Conservation (phyloP, 1,140 invertebrate genomes). For the Lamellibrachia luymesi region DNA sequence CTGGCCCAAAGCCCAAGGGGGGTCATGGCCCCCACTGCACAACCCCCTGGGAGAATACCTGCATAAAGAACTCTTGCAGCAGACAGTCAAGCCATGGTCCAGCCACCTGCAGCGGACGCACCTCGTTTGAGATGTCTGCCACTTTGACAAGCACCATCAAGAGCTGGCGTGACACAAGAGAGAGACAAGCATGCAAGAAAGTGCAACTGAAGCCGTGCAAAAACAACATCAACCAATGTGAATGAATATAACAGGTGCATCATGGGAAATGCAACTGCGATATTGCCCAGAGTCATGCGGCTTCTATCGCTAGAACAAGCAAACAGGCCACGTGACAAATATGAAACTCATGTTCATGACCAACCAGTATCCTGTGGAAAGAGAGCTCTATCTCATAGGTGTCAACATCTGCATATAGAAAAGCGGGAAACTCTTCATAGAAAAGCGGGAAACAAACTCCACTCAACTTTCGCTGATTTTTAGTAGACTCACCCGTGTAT, state of each 20-base stretch:
- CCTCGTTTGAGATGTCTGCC: slow-evolving; percentile 63
- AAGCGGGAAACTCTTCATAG: no score
- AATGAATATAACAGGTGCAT: not conserved
- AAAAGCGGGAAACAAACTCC: no score
- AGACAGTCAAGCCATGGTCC: slow-evolving; percentile 59
- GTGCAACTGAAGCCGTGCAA: not conserved
- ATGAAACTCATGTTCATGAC: not conserved
- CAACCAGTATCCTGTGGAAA: not conserved
- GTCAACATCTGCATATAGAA: no score
- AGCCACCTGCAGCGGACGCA: slow-evolving; percentile 56
- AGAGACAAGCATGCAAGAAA: not conserved
- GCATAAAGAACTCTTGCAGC: slow-evolving; percentile 58
- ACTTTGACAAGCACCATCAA: slow-evolving; percentile 85
- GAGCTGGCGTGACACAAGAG: slow-evolving; percentile 59
- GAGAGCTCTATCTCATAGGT: not conserved
- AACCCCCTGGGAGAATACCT: slow-evolving; percentile 38
- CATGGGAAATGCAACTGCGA: not conserved
- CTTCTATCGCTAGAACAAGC: not conserved
- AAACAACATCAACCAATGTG: not conserved
- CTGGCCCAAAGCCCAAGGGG: no score
- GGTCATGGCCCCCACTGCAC: slow-evolving; percentile 46
- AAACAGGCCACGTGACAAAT: not conserved
- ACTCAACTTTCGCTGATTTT: no score
- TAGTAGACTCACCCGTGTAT: no score
- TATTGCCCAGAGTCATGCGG: not conserved